phyloP scores from a whole-genome alignment of 1,140 invertebrate species.

The Leptinotarsa texana region DNA sequence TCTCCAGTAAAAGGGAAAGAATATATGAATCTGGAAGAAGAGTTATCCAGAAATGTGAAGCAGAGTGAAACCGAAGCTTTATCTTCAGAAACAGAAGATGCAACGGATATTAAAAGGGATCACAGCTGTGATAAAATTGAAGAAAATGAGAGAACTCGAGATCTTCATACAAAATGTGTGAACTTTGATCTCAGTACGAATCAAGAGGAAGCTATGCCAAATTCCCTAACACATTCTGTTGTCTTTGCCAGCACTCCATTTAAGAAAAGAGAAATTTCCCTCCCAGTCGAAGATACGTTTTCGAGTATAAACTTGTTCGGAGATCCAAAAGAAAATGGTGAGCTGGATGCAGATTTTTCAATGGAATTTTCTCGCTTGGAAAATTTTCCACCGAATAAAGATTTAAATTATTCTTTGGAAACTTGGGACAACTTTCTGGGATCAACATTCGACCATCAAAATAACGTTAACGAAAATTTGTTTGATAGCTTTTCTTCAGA shows the following conservation, averaged over 20 bases:
- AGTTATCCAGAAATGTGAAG: no score
- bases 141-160: neutral
- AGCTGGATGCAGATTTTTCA: constrained; percentile 1
- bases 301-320: constrained; percentile 50
- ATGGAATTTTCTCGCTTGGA: constrained; percentile 1
- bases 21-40: no score
- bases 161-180: constrained; percentile 23
- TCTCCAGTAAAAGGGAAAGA: no score
- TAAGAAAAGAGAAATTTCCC: constrained; percentile 43
- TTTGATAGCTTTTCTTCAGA: constrained; percentile 53
- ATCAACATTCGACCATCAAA: constrained; percentile 49
- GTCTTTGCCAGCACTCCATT: constrained; percentile 43
- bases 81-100: neutral
- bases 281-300: constrained; percentile 26
- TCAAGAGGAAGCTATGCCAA: constrained; percentile 46
- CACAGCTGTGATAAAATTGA: neutral
- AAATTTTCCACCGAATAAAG: constrained; percentile 26
- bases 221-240: constrained; percentile 41
- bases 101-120: neutral
- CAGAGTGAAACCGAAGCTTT: no score
- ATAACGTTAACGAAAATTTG: constrained; percentile 39
- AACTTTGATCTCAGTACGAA: constrained; percentile 45
- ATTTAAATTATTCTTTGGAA: constrained; percentile 53
- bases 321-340: constrained; percentile 35
- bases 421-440: constrained; percentile 56